These are phyloP conservation scores for Pterocles burchelli DNA, from an alignment of 2,113 vertebrate species.

Conservation along the genomic window DNA sequence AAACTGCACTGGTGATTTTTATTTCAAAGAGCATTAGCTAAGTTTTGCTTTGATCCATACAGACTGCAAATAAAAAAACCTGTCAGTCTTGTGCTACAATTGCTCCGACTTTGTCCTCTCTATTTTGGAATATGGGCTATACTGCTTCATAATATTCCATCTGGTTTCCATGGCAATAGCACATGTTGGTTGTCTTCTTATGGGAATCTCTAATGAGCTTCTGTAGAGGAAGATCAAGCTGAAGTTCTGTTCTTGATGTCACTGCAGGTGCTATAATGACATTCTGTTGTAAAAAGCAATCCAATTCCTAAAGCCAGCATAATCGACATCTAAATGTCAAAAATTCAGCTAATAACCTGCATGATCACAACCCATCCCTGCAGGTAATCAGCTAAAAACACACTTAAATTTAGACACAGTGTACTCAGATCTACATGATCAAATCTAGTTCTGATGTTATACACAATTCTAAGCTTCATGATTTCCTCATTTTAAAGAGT, in stretches of 20 bases:
- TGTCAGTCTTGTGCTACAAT: conserved; percentile 5
- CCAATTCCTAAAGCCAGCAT: not conserved
- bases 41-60: conserved; percentile 9
- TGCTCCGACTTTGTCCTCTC: conserved; percentile 19
- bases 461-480: not conserved
- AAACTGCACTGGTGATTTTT: not conserved
- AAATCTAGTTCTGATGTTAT: not conserved
- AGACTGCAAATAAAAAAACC: conserved; percentile 19
- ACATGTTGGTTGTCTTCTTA: conserved; percentile 54
- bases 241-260: conserved; percentile 54
- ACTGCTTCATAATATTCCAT: conserved; percentile 41
- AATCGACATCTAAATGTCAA: conserved; percentile 28
- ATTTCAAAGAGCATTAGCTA: not conserved
- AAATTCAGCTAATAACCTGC: conserved; percentile 28
- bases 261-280: not conserved
- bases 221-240: conserved; percentile 44
- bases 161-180: conserved; percentile 65
- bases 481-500: not conserved
- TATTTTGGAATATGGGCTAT: conserved; percentile 32
- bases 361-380: not conserved
- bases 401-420: not conserved
- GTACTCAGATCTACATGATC: not conserved
- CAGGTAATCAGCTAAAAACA: not conserved
- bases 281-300: conserved; percentile 50
- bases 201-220: conserved; percentile 60